A percentile compares a stretch with the other conserved stretches of the same genome.
Conservation (phyloP, 2,888 invertebrate genomes). For the Calameuta pallipes region DNA sequence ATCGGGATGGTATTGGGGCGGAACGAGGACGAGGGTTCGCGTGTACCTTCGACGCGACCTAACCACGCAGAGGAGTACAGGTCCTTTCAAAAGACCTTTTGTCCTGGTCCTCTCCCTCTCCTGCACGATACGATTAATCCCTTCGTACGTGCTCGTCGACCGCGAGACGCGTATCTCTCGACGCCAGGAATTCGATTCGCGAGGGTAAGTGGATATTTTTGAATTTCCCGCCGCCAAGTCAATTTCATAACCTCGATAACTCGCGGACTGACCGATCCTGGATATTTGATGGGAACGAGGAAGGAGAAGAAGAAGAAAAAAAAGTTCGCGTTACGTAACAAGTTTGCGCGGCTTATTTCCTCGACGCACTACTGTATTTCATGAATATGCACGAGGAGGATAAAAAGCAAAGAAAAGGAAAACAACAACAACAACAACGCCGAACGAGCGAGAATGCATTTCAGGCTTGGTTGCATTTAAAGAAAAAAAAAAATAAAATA, state of each 20-base stretch:
- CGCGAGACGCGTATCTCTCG: background rate
- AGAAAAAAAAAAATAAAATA: background rate
- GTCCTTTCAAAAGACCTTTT: conserved; percentile 37
- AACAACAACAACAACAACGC: background rate
- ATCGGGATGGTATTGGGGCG: conserved; percentile 47
- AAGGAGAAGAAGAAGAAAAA: background rate
- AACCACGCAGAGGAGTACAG: conserved; percentile 39
- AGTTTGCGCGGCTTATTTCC: background rate
- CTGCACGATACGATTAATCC: background rate
- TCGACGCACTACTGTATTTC: background rate
- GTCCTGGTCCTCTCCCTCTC: conserved; percentile 11
- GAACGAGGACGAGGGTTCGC: conserved; percentile 39
- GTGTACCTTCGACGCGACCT: conserved; percentile 19
- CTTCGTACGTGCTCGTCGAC: background rate
- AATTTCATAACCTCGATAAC: background rate
- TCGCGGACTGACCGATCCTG: background rate
- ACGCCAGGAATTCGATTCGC: background rate
- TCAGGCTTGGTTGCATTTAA: background rate
- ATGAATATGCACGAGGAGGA: background rate
- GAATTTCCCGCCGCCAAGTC: background rate
- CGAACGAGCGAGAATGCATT: background rate
- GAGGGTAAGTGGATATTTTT: background rate
- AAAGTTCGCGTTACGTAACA: background rate
- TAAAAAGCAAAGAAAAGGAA: too few relatives aligned
- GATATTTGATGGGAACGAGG: background rate